phyloP scores from a whole-genome alignment of 1,140 invertebrate genomes.

The Paralvinella palmiformis region DNA sequence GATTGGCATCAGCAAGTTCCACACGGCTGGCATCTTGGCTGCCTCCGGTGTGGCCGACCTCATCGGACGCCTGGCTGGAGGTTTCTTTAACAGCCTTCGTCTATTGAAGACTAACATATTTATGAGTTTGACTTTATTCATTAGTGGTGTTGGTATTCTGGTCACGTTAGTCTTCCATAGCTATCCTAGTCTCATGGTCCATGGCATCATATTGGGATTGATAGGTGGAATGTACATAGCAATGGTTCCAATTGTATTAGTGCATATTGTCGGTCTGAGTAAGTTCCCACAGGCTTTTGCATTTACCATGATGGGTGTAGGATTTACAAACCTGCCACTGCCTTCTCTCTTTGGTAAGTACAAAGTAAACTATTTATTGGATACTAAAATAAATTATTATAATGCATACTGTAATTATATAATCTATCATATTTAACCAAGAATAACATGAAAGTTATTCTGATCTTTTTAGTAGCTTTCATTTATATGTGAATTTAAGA shows the following conservation, averaged over 20 bases:
- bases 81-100: slow-evolving; percentile 5
- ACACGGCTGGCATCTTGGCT: neutral
- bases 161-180: neutral
- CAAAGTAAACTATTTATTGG: too few species aligned
- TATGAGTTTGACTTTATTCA: neutral
- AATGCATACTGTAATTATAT: too few species aligned
- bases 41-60: slow-evolving; percentile 7
- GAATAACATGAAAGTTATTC: too few species aligned
- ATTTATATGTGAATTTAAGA: too few species aligned
- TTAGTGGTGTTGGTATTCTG: neutral
- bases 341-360: slow-evolving; percentile 1
- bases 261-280: neutral
- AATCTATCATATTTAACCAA: too few species aligned
- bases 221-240: neutral
- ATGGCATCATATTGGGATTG: neutral
- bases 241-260: neutral
- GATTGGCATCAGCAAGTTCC: neutral
- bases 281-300: neutral
- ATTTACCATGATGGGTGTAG: slow-evolving; percentile 1
- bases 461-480: too few species aligned
- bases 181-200: neutral
- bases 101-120: neutral
- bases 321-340: neutral
- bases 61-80: slow-evolving; percentile 6
- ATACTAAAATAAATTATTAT: too few species aligned